Conservation (phyloP, 2,888 invertebrate genomes). For the Drosophila rubida region DNA sequence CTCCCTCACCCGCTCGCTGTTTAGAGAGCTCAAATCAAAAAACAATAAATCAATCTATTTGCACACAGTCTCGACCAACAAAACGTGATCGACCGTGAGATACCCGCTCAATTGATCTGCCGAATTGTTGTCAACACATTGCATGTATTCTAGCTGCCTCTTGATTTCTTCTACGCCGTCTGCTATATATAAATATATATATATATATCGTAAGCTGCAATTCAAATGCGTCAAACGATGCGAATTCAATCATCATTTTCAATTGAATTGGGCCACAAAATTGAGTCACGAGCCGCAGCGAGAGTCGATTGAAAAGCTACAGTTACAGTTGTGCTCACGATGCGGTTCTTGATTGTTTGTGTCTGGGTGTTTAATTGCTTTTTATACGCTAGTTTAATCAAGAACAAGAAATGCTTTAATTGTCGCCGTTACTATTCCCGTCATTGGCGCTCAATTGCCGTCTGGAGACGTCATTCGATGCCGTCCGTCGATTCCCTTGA, state of each 20-base stretch:
- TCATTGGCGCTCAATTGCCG: conserved; percentile 36
- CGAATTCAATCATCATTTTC: conserved; percentile 44
- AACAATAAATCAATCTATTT: conserved; percentile 50
- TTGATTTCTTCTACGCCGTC: too few species aligned
- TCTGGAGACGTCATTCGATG: conserved; percentile 11
- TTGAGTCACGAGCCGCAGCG: conserved; percentile 18
- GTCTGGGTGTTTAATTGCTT: conserved; percentile 26
- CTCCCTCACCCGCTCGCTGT: too few species aligned
- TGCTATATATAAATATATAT: too few species aligned
- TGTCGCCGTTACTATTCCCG: conserved; percentile 25
- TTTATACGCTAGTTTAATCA: conserved; percentile 23
- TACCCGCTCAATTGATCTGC: too few species aligned
- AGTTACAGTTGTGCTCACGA: background rate
- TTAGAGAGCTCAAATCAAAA: conserved; percentile 31
- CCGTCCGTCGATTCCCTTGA: background rate
- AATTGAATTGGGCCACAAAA: conserved; percentile 39
- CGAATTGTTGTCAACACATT: too few species aligned
- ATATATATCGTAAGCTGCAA: conserved; percentile 41
- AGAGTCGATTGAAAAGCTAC: conserved; percentile 10
- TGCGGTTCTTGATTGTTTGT: conserved; percentile 6
- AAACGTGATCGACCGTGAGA: background rate
- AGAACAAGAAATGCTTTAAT: conserved; percentile 1
- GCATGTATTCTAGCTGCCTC: too few species aligned
- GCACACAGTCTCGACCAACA: conserved; percentile 13
- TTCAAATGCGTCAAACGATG: conserved; percentile 59